A percentile compares a stretch with the other conserved stretches of the same genome.
Evolutionary conservation across 1,140 invertebrate genomes (phyloP).

Genomic region (Chironomus striatipennis): DNA sequence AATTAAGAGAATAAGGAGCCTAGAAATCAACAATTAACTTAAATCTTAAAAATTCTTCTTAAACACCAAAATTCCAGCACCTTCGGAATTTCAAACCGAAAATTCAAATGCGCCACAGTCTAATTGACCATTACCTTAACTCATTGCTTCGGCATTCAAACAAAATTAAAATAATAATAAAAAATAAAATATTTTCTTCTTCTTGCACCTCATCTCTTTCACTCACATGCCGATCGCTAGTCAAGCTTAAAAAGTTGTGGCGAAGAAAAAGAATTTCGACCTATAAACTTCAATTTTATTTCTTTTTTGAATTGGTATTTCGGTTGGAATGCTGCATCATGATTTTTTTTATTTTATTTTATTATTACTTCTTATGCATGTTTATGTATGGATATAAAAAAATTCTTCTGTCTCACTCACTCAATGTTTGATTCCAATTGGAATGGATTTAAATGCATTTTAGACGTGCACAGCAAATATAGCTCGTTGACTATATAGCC

Average conservation of each 20-base stretch:
- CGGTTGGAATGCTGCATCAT: neutral
- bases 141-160: neutral
- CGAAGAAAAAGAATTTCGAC: neutral
- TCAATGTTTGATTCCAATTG: neutral
- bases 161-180: neutral
- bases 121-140: too few relatives aligned
- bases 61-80: too few relatives aligned
- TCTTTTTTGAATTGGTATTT: neutral
- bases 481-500: too few relatives aligned
- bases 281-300: constrained; percentile 1
- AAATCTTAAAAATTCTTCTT: too few relatives aligned
- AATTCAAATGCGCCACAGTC: too few relatives aligned
- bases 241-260: neutral
- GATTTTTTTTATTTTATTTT: too few relatives aligned
- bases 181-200: neutral
- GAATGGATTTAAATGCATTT: neutral
- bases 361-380: too few relatives aligned
- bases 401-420: neutral
- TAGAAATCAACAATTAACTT: too few relatives aligned
- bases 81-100: too few relatives aligned
- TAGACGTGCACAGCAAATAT: neutral
- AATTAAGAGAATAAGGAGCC: too few relatives aligned
- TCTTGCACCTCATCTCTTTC: neutral
- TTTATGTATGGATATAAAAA: neutral
- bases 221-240: neutral